Conservation (phyloP, 2,113 vertebrate species). For the Entosphenus tridentatus region DNA sequence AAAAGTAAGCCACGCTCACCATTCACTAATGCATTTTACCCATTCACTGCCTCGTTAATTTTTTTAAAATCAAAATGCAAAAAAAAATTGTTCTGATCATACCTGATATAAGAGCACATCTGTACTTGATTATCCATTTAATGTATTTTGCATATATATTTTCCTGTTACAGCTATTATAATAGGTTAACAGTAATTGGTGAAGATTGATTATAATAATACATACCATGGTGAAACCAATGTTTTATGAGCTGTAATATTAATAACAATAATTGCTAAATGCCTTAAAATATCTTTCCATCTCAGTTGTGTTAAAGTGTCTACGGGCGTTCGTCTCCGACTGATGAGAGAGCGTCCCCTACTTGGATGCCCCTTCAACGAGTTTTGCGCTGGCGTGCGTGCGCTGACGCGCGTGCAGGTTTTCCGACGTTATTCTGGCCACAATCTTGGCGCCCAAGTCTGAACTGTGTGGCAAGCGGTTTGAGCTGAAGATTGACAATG, state of each 20-base stretch:
- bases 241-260: neutral
- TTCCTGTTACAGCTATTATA: no score
- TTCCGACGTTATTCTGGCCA: conserved; percentile 84
- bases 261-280: conserved; percentile 7
- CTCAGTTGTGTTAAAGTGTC: neutral
- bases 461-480: conserved; percentile 97
- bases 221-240: no score
- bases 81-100: no score
- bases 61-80: no score
- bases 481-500: conserved; percentile 93
- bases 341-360: neutral
- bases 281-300: neutral
- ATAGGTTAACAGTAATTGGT: no score
- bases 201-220: no score
- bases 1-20: no score
- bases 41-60: no score
- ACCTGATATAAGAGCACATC: no score
- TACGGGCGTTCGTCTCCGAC: neutral
- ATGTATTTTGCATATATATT: no score
- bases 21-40: no score
- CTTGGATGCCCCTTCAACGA: conserved; percentile 11
- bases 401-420: conserved; percentile 31
- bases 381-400: conserved; percentile 5
- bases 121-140: no score
- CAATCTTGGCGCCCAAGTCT: conserved; percentile 89